Evolutionary conservation across 2,888 invertebrate species (phyloP).

Genomic region (Hypena proboscidalis): DNA sequence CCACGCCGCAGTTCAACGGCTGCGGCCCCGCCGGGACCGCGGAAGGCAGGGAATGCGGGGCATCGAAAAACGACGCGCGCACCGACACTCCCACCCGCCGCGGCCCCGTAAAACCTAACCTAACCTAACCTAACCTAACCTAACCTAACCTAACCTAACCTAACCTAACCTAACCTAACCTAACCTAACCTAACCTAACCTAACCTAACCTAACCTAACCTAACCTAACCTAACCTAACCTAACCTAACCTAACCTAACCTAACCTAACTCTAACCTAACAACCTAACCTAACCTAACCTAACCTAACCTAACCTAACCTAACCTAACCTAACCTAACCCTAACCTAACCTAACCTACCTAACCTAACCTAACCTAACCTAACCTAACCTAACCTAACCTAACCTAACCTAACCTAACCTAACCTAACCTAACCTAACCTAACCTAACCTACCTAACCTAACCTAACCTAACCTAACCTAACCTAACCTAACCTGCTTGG

Average conservation of each 20-base stretch:
- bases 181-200: conserved; percentile 27
- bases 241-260: conserved; percentile 28
- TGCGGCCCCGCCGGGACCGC: too few species aligned
- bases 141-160: conserved; percentile 27
- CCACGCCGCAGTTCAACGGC: too few species aligned
- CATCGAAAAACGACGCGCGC: conserved; percentile 18
- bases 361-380: conserved; percentile 16
- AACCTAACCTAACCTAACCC: conserved; percentile 19
- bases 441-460: conserved; percentile 18
- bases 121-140: conserved; percentile 28
- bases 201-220: conserved; percentile 29
- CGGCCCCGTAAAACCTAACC: conserved; percentile 29
- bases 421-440: conserved; percentile 20
- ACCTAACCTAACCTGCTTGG: conserved; percentile 11
- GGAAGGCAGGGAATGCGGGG: too few species aligned
- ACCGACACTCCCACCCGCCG: conserved; percentile 36
- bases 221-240: conserved; percentile 27
- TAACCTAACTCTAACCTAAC: conserved; percentile 24
- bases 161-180: conserved; percentile 27
- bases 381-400: conserved; percentile 21
- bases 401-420: conserved; percentile 23
- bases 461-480: conserved; percentile 14
- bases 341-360: conserved; percentile 23
- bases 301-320: conserved; percentile 25
- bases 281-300: conserved; percentile 24